phyloP scores from a whole-genome alignment of 1,140 invertebrate species.

The Drosophila ohnishii region DNA sequence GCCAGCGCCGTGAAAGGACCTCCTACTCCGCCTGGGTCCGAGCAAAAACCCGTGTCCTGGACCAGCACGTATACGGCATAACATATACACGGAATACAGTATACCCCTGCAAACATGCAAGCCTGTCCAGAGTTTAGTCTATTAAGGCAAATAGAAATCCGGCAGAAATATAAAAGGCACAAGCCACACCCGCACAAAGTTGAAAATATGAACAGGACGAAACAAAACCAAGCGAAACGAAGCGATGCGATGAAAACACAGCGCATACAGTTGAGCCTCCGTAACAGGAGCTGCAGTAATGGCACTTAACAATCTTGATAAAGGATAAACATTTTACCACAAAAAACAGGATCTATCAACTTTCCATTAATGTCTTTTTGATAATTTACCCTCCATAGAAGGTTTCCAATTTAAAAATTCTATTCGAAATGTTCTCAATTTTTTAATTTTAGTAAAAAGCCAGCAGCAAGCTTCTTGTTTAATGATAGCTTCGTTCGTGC shows the following conservation, averaged over 20 bases:
- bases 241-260: slow-evolving; percentile 39
- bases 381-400: background rate
- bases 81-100: background rate
- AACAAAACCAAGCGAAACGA: slow-evolving; percentile 43
- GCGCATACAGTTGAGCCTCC: slow-evolving; percentile 14
- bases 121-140: slow-evolving; percentile 53
- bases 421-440: background rate
- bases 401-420: background rate
- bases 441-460: background rate
- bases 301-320: background rate
- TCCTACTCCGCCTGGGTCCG: slow-evolving; percentile 10
- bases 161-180: slow-evolving; percentile 11
- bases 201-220: slow-evolving; percentile 63
- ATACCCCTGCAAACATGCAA: slow-evolving; percentile 10
- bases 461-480: background rate
- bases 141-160: slow-evolving; percentile 76
- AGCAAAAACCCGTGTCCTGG: slow-evolving; percentile 12
- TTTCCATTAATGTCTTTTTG: background rate
- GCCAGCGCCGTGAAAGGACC: slow-evolving; percentile 39
- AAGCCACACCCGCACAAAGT: slow-evolving; percentile 22
- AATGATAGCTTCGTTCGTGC: background rate
- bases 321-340: background rate
- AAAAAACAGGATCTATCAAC: background rate
- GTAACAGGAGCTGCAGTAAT: background rate
- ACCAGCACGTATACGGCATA: slow-evolving; percentile 11